These are phyloP conservation scores for Ochropleura leucogaster DNA, from an alignment of 2,888 invertebrate genomes.

Conservation along the genomic window DNA sequence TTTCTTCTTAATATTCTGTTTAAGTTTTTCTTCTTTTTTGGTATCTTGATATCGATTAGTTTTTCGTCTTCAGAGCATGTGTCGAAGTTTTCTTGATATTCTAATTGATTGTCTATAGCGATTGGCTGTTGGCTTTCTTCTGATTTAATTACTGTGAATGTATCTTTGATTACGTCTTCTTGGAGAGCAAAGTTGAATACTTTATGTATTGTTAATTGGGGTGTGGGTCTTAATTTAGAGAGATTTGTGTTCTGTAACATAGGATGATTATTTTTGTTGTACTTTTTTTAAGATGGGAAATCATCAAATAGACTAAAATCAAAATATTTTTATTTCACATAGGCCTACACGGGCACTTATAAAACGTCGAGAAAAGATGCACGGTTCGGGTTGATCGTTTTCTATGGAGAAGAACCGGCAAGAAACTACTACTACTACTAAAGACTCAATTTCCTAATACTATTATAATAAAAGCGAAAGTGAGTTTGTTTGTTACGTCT, in stretches of 20 bases:
- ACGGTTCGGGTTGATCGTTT: too few relatives aligned
- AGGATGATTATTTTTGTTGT: neutral
- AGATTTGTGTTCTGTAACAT: slow-evolving; percentile 43
- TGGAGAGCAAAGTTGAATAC: slow-evolving; percentile 40
- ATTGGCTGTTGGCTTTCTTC: neutral
- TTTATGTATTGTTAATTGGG: slow-evolving; percentile 36
- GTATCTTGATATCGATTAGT: neutral
- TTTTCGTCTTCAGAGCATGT: slow-evolving; percentile 56
- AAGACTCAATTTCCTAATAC: too few relatives aligned
- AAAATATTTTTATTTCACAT: too few relatives aligned
- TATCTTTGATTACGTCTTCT: neutral
- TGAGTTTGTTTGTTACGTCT: too few relatives aligned
- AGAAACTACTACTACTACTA: too few relatives aligned
- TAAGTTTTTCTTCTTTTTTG: neutral
- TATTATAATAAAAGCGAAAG: too few relatives aligned
- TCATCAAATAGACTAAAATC: too few relatives aligned
- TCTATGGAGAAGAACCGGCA: too few relatives aligned
- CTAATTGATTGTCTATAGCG: slow-evolving; percentile 11
- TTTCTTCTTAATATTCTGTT: slow-evolving; percentile 26
- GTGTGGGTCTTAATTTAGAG: slow-evolving; percentile 4
- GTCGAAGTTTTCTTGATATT: slow-evolving; percentile 25
- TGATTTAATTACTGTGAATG: slow-evolving; percentile 36
- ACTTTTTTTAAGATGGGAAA: too few relatives aligned
- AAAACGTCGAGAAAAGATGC: too few relatives aligned
- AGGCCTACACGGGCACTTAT: too few relatives aligned